Percentiles rank a stretch among this genome's conserved stretches.
Evolutionary conservation across 2,797 vertebrate genomes (phyloP).

Genomic region (Cynodonichthys magdalenae): DNA sequence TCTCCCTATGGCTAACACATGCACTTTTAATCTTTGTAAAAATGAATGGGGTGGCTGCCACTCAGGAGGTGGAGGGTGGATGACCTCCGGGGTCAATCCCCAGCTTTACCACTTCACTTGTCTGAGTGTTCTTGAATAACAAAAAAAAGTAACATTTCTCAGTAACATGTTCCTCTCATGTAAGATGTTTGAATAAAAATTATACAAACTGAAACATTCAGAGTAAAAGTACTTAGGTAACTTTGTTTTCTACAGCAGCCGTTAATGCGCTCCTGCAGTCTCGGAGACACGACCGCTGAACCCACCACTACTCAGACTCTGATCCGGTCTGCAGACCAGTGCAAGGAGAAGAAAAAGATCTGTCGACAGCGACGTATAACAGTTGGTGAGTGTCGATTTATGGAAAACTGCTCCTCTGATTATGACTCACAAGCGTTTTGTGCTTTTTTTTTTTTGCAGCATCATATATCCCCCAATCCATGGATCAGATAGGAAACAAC

Average conservation of each 20-base stretch:
- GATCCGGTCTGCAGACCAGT: conserved; percentile 36
- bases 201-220: too few species aligned
- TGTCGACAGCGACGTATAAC: conserved; percentile 60
- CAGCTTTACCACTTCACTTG: not conserved
- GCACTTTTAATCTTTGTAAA: conserved; percentile 25
- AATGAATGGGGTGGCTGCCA: not conserved
- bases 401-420: not conserved
- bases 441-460: conserved; percentile 56
- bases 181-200: too few species aligned
- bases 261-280: conserved; percentile 64
- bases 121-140: not conserved
- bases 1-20: conserved; percentile 4
- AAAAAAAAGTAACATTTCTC: too few species aligned
- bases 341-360: conserved; percentile 31
- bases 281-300: conserved; percentile 51
- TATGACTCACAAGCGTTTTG: conserved; percentile 21
- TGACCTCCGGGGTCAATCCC: not conserved
- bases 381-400: conserved; percentile 53
- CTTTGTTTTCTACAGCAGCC: conserved; percentile 57
- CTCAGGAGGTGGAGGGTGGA: not conserved
- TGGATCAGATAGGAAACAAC: conserved; percentile 78
- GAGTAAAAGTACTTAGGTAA: conserved; percentile 8
- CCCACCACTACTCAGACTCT: conserved; percentile 61
- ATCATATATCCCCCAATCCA: conserved; percentile 70
- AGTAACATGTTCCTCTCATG: too few species aligned